Evolutionary conservation across 2,797 vertebrate genomes (phyloP).

Genomic region (Sebastiscus albofasciatus): DNA sequence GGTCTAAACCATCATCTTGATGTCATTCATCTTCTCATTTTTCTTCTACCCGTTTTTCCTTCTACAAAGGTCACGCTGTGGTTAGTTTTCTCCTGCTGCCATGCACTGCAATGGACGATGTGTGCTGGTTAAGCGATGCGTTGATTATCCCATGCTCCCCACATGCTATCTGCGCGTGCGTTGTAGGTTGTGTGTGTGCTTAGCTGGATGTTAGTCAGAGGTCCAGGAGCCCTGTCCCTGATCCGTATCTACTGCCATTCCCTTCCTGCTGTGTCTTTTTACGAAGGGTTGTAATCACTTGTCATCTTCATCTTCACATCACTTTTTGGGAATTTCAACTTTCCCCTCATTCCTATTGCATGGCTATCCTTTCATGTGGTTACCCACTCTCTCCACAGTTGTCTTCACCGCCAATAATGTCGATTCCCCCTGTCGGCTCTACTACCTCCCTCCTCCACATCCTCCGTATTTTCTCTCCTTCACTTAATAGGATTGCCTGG

Average conservation of each 20-base stretch:
- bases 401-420: slow-evolving; percentile 54
- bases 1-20: slow-evolving; percentile 20
- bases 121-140: not conserved
- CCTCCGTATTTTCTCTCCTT: slow-evolving; percentile 44
- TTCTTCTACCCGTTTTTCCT: slow-evolving; percentile 8
- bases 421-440: slow-evolving; percentile 12
- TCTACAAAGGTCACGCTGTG: slow-evolving; percentile 31
- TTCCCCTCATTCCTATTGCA: not conserved
- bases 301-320: not conserved
- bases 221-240: slow-evolving; percentile 16
- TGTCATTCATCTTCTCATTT: slow-evolving; percentile 26
- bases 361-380: slow-evolving; percentile 28
- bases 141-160: not conserved
- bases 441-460: slow-evolving; percentile 19
- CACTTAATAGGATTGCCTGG: slow-evolving; percentile 45
- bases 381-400: slow-evolving; percentile 52
- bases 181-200: slow-evolving; percentile 1
- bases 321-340: slow-evolving; percentile 18
- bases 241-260: slow-evolving; percentile 30
- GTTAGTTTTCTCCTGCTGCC: slow-evolving; percentile 25
- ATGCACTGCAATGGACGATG: slow-evolving; percentile 1
- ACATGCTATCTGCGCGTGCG: not conserved
- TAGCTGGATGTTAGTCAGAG: slow-evolving; percentile 33
- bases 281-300: slow-evolving; percentile 37
- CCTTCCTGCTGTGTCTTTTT: not conserved